Conservation (phyloP, 2,113 vertebrate species). For the Gasterosteus aculeatus region DNA sequence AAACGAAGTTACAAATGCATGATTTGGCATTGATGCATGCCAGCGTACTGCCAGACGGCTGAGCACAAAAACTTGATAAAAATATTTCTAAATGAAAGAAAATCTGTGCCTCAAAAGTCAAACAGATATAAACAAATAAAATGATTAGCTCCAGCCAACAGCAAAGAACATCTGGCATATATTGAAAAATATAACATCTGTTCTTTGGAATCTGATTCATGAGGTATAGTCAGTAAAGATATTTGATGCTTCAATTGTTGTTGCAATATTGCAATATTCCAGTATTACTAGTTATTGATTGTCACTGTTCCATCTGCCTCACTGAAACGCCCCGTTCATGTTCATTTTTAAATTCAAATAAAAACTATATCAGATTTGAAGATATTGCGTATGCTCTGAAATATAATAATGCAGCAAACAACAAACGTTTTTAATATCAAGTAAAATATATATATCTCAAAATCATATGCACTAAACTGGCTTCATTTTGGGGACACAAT, state of each 20-base stretch:
- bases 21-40: constrained; percentile 69
- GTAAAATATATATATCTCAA: not conserved
- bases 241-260: constrained; percentile 80
- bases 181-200: constrained; percentile 85
- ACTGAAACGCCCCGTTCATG: constrained; percentile 59
- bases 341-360: constrained; percentile 76
- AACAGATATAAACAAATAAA: constrained; percentile 72
- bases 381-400: constrained; percentile 53
- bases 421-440: constrained; percentile 26
- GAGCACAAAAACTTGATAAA: constrained; percentile 75
- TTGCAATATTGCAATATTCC: constrained; percentile 74
- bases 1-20: constrained; percentile 42
- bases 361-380: constrained; percentile 56
- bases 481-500: not conserved
- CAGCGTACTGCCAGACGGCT: constrained; percentile 68
- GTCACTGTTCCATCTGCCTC: constrained; percentile 73
- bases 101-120: constrained; percentile 63
- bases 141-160: constrained; percentile 72
- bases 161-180: constrained; percentile 86
- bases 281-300: constrained; percentile 64
- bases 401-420: constrained; percentile 45
- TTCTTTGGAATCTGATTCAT: constrained; percentile 77
- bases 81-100: constrained; percentile 70
- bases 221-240: constrained; percentile 77
- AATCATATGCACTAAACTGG: not conserved